Evolutionary conservation across 2,888 invertebrate genomes (phyloP).

Genomic region (Spisula solida): DNA sequence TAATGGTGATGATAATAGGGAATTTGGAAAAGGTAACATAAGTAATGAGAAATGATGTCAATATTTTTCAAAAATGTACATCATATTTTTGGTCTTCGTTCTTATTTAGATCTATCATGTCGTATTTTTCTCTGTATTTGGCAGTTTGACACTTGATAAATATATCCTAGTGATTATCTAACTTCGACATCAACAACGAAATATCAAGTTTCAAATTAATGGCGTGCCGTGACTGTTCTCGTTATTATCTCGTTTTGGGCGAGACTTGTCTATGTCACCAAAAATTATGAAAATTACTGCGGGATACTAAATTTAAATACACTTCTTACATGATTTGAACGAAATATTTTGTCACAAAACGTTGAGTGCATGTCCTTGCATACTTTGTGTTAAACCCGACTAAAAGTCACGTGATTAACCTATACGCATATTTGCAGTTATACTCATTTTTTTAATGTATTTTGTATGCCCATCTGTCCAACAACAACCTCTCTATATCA

Average conservation of each 20-base stretch:
- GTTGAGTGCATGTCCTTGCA: not conserved
- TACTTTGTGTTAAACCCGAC: too few species aligned
- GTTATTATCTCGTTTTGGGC: slow-evolving; percentile 29
- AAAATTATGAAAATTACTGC: slow-evolving; percentile 29
- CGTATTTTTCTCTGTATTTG: slow-evolving; percentile 35
- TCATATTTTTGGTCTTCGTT: not conserved
- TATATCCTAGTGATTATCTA: slow-evolving; percentile 49
- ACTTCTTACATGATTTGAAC: slow-evolving; percentile 7
- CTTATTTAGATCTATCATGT: slow-evolving; percentile 30
- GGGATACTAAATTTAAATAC: not conserved
- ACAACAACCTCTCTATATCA: too few species aligned
- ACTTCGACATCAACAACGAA: slow-evolving; percentile 28
- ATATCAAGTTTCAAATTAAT: slow-evolving; percentile 49
- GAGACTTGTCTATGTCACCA: slow-evolving; percentile 22
- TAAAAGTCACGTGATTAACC: too few species aligned
- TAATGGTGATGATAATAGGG: too few species aligned
- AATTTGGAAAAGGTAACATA: too few species aligned
- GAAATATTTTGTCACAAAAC: not conserved
- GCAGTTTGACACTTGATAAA: slow-evolving; percentile 54
- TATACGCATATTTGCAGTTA: too few species aligned
- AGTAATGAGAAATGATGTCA: too few species aligned
- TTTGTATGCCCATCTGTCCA: too few species aligned
- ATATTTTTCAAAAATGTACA: slow-evolving; percentile 10
- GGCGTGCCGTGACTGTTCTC: not conserved
- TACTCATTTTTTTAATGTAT: too few species aligned